Percentiles rank a stretch among this genome's conserved stretches.
phyloP scores from a whole-genome alignment of 2,888 invertebrate genomes.

The Choristoneura rosaceana region DNA sequence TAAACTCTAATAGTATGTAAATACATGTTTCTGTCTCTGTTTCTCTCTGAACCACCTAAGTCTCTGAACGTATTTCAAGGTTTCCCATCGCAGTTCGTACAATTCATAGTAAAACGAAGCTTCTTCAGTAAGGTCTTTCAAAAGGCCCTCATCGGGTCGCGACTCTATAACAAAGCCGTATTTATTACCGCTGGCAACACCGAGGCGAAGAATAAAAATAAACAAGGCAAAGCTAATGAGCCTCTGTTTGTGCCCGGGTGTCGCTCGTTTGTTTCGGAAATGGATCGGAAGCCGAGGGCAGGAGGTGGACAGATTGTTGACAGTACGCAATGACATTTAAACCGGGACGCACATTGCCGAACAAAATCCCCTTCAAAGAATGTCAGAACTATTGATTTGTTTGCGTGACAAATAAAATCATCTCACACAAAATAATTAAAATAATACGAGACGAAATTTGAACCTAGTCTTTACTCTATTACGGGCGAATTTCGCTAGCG shows the following conservation, averaged over 20 bases:
- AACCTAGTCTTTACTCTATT: too few relatives aligned
- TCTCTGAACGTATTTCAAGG: neutral
- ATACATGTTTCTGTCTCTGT: too few relatives aligned
- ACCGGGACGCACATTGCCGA: too few relatives aligned
- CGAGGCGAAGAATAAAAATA: constrained; percentile 42
- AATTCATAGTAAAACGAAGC: neutral
- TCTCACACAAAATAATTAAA: too few relatives aligned
- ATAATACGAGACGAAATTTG: too few relatives aligned
- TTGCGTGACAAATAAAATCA: too few relatives aligned
- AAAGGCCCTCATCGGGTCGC: constrained; percentile 8
- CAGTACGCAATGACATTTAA: too few relatives aligned
- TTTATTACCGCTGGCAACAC: constrained; percentile 29
- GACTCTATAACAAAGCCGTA: constrained; percentile 34
- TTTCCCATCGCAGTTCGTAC: neutral
- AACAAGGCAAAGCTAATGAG: constrained; percentile 57
- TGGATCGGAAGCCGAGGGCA: constrained; percentile 52
- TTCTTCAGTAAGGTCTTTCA: neutral
- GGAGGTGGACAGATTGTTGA: constrained; percentile 18
- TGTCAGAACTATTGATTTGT: too few relatives aligned
- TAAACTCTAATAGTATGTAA: too few relatives aligned
- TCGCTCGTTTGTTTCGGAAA: constrained; percentile 64
- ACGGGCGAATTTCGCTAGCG: too few relatives aligned
- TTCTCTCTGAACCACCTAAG: neutral
- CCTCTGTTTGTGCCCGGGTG: constrained; percentile 50
- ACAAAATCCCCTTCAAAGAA: too few relatives aligned